These are phyloP conservation scores for Danionella dracula DNA, from an alignment of 2,797 vertebrate species.

Conservation along the genomic window DNA sequence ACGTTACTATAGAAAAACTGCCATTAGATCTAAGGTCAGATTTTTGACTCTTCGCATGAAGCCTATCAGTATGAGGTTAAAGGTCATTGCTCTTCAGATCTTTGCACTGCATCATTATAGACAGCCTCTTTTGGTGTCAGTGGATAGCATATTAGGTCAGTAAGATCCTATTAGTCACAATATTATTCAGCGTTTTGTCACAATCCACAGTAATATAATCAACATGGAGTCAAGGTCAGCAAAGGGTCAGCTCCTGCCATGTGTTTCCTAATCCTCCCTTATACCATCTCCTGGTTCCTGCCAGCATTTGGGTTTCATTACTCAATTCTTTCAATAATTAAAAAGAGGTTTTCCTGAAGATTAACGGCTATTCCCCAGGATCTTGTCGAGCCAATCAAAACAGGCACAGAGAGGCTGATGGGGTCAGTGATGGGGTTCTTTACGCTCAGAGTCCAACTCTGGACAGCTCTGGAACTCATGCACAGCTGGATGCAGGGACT, in stretches of 20 bases:
- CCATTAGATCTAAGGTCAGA: constrained; percentile 4
- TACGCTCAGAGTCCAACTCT: constrained; percentile 41
- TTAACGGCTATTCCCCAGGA: constrained; percentile 50
- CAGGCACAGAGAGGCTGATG: not conserved
- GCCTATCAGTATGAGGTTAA: constrained; percentile 32
- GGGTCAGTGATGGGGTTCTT: constrained; percentile 29
- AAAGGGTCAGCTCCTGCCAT: constrained; percentile 61
- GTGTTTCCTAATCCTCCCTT: constrained; percentile 51
- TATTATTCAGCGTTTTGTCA: constrained; percentile 56
- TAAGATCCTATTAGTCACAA: constrained; percentile 46
- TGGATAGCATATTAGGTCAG: constrained; percentile 31
- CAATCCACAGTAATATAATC: constrained; percentile 46
- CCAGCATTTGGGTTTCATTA: constrained; percentile 68
- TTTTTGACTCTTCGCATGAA: constrained; percentile 2
- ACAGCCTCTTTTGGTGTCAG: not conserved
- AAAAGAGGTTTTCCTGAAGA: constrained; percentile 58
- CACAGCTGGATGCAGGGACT: constrained; percentile 33
- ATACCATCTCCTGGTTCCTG: constrained; percentile 27
- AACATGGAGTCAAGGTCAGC: constrained; percentile 62
- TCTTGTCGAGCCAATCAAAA: constrained; percentile 50
- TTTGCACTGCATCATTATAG: not conserved
- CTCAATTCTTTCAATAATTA: constrained; percentile 58
- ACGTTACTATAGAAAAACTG: constrained; percentile 23
- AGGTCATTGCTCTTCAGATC: constrained; percentile 38
- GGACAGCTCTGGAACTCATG: constrained; percentile 46